Evolutionary conservation across 2,888 invertebrate genomes (phyloP).

Genomic region (Cristatella mucedo): DNA sequence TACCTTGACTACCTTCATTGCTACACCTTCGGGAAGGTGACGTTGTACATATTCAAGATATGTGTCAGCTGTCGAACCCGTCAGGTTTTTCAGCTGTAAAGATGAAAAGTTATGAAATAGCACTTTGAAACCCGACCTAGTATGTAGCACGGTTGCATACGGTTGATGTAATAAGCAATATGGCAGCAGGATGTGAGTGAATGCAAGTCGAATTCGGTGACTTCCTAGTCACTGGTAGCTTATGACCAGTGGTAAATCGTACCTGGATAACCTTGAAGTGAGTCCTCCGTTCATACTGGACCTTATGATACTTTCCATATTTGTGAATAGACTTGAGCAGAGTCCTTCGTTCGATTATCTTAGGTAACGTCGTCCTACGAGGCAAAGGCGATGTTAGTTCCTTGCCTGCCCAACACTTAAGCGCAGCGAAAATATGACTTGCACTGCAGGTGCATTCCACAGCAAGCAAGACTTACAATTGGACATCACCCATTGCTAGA

Average conservation of each 20-base stretch:
- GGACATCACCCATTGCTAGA: conserved; percentile 51
- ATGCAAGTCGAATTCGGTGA: neutral
- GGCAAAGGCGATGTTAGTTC: conserved; percentile 9
- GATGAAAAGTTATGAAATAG: conserved; percentile 5
- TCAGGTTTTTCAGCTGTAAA: conserved; percentile 54
- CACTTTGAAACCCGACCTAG: neutral
- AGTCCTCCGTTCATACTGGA: conserved; percentile 87
- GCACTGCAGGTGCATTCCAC: neutral
- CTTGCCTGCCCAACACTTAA: too few relatives aligned
- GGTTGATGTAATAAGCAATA: neutral
- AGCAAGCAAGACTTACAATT: conserved; percentile 17
- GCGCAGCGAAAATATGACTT: neutral
- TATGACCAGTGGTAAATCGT: conserved; percentile 10
- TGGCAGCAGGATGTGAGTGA: neutral
- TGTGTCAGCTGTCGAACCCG: conserved; percentile 87
- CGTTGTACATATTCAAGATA: conserved; percentile 86
- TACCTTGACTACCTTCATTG: conserved; percentile 50
- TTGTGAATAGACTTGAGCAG: conserved; percentile 66
- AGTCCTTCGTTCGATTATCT: conserved; percentile 59
- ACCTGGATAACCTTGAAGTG: conserved; percentile 64
- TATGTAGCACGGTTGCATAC: neutral
- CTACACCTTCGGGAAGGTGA: conserved; percentile 92
- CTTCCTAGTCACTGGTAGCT: neutral
- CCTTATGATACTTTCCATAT: conserved; percentile 55
- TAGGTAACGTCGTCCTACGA: conserved; percentile 56